These are phyloP conservation scores for Morpho achilles DNA, from an alignment of 2,888 invertebrate species.

Conservation along the genomic window DNA sequence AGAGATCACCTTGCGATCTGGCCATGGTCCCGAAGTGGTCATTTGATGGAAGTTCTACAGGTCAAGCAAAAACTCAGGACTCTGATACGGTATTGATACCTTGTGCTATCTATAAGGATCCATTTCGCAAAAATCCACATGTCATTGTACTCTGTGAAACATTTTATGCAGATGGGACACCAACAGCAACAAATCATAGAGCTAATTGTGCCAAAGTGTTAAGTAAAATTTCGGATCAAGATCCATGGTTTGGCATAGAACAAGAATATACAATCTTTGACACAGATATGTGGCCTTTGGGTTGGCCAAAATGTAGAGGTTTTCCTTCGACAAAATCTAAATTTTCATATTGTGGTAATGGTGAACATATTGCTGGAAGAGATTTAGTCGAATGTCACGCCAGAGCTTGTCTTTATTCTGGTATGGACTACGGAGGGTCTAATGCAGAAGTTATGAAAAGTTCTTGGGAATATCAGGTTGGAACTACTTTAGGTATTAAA, in stretches of 20 bases:
- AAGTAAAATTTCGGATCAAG: slow-evolving; percentile 73
- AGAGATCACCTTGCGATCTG: slow-evolving; percentile 77
- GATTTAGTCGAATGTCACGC: slow-evolving; percentile 96
- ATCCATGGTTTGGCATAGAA: slow-evolving; percentile 95
- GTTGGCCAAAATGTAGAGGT: slow-evolving; percentile 95
- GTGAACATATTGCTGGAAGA: slow-evolving; percentile 94
- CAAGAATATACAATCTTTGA: slow-evolving; percentile 94
- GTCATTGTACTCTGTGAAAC: slow-evolving; percentile 94
- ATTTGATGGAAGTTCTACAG: slow-evolving; percentile 96
- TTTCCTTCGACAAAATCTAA: slow-evolving; percentile 91
- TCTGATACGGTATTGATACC: slow-evolving; percentile 94
- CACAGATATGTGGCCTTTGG: slow-evolving; percentile 89
- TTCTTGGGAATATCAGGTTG: slow-evolving; percentile 94
- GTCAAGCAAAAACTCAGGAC: slow-evolving; percentile 89
- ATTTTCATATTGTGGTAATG: slow-evolving; percentile 93
- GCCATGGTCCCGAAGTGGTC: slow-evolving; percentile 87
- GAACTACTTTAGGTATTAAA: slow-evolving; percentile 91
- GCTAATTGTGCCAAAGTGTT: slow-evolving; percentile 81
- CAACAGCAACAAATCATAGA: slow-evolving; percentile 86
- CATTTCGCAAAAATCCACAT: slow-evolving; percentile 92
- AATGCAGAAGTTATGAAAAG: slow-evolving; percentile 99
- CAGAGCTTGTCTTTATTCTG: slow-evolving; percentile 92
- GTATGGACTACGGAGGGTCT: slow-evolving; percentile 92
- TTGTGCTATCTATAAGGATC: slow-evolving; percentile 93
- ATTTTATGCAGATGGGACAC: slow-evolving; percentile 84